Percentiles rank a stretch among this genome's conserved stretches.
phyloP scores from a whole-genome alignment of 2,888 invertebrate genomes.

The Phyllotreta striolata region DNA sequence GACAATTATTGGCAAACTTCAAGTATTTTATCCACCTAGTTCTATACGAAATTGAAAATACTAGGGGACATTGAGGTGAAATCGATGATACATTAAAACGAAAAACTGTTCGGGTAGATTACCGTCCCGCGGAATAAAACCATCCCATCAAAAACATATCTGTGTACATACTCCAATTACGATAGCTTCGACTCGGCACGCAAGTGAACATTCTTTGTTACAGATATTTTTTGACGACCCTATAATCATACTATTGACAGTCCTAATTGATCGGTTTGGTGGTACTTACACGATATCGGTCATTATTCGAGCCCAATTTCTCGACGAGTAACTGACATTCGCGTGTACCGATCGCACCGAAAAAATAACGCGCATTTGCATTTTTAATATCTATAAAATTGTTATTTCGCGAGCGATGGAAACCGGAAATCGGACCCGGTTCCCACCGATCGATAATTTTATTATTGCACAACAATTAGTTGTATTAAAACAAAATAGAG shows the following conservation, averaged over 20 bases:
- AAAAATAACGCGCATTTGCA: too few relatives aligned
- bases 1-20: too few relatives aligned
- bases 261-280: slow-evolving; percentile 7
- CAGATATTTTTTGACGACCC: slow-evolving; percentile 15
- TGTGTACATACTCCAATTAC: slow-evolving; percentile 5
- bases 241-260: slow-evolving; percentile 17
- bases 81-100: too few relatives aligned
- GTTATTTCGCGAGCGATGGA: too few relatives aligned
- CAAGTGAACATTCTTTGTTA: slow-evolving; percentile 24
- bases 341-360: neutral
- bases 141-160: slow-evolving; percentile 1
- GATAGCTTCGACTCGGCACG: slow-evolving; percentile 25
- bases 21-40: too few relatives aligned
- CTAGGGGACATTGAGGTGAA: too few relatives aligned
- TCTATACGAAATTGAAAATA: too few relatives aligned
- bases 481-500: too few relatives aligned
- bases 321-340: neutral
- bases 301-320: neutral
- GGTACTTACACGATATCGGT: neutral
- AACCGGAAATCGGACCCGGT: neutral
- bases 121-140: neutral
- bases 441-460: too few relatives aligned
- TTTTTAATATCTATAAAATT: too few relatives aligned
- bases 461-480: too few relatives aligned
- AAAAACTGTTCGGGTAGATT: neutral